Evolutionary conservation across 92 coral and sea anemone species (phyloP).

Genomic region (Umimayanthus chanpuru): DNA sequence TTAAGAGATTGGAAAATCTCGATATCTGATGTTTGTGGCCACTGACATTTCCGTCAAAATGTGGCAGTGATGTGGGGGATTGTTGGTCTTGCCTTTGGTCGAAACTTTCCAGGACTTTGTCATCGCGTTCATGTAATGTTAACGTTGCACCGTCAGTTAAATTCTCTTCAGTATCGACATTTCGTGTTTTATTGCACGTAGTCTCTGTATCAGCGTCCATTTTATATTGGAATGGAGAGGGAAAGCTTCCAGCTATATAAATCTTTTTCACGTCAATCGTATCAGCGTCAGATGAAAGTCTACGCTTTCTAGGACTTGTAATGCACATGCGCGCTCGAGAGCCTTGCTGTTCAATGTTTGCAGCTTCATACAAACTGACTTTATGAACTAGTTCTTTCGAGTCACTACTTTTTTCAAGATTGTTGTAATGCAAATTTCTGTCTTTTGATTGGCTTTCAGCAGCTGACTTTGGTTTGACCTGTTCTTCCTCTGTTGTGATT

Average conservation of each 20-base stretch:
- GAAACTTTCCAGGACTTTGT: neutral
- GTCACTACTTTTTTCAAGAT: neutral
- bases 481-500: neutral
- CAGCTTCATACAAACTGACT: neutral
- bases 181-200: neutral
- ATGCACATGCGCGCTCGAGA: neutral
- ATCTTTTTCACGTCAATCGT: conserved; percentile 10
- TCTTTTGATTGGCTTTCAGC: conserved; percentile 8
- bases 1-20: conserved; percentile 67
- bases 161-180: conserved; percentile 6
- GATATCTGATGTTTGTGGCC: conserved; percentile 49
- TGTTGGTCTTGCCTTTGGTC: neutral
- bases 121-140: neutral
- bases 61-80: neutral
- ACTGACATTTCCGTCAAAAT: neutral
- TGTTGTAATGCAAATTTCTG: neutral
- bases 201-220: conserved; percentile 10
- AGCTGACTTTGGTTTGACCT: neutral
- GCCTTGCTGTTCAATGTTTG: neutral
- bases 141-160: neutral
- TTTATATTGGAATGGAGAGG: conserved; percentile 14
- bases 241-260: neutral
- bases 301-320: neutral
- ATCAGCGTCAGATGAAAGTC: neutral
- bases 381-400: neutral